Conservation (phyloP, 2,888 invertebrate species). For the Pterobdella sp. region DNA sequence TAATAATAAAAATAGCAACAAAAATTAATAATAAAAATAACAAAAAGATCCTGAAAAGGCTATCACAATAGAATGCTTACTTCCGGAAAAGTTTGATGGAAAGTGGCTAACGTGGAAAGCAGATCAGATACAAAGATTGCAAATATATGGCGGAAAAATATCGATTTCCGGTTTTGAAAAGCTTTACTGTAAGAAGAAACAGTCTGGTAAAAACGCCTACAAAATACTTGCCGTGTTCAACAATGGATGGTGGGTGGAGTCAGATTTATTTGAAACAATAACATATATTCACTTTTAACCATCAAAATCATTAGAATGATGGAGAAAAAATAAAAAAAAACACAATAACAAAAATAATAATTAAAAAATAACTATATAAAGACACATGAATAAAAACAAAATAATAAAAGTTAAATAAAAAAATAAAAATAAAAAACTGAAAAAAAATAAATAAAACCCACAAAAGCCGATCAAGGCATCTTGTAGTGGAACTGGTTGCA, state of each 20-base stretch:
- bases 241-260: conserved; percentile 1
- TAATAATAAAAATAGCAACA: no score
- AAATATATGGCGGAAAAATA: not conserved
- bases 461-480: not conserved
- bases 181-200: conserved; percentile 10
- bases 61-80: not conserved
- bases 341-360: no score
- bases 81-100: not conserved
- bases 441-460: no score
- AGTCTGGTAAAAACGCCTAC: not conserved
- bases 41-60: not conserved
- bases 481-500: not conserved
- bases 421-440: no score
- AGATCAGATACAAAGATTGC: not conserved
- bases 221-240: conserved; percentile 5
- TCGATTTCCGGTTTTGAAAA: not conserved
- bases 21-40: no score
- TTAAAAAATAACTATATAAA: no score
- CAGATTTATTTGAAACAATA: no score
- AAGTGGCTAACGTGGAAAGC: not conserved
- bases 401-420: no score
- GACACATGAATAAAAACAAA: no score
- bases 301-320: no score
- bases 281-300: no score
- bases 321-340: no score